Base-by-base conservation (phyloP, 2,888 invertebrate genomes). In the Oscheius onirici region DNA sequence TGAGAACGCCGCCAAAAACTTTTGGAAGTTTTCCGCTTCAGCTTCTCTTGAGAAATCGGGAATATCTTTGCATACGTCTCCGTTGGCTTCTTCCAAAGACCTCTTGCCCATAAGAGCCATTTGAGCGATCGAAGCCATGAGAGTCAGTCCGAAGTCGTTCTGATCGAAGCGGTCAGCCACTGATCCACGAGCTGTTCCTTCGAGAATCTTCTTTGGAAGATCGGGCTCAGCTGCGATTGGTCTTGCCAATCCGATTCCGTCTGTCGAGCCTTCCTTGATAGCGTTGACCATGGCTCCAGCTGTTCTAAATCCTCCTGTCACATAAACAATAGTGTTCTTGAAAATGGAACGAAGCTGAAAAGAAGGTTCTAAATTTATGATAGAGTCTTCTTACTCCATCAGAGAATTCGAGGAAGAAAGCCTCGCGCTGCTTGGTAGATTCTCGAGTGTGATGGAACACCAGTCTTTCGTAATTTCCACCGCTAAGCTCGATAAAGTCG, bases 401-500 rank as follows among this genome's bases (percentile, higher is more conserved):
- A 6, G 83, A 66, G 28, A 83, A 83, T 20, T 82, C 83, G 10
- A 81, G 55, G 51, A 83, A 83, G 65, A 80, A 83, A 0, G 82
- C 81, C 41, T 83, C 83, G 8, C 83, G 77, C 10, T 74, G 58
- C 49, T 72, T 69, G 17, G 83, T 83, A 1, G 83, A 82, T 13
- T 83, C 83, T 17, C 80, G 69, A 41, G 75, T 74, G 28, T 68
- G 68, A 44, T 73, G 68, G 68, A 81, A 82, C 1, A 74, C 79
- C 2, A 78, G 58, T 26, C 80, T 82, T 63, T 83, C 83, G 34
- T 76, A 78, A 0, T 77, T 81, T 46, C 83, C 83, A 17, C 83
- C 83, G 20, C 83, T 82, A 13, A 83, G 28, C 63, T 83, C 83
- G n/a, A 83, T 77, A 46, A 83, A 83, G 71, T 83, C 83, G 44